Evolutionary conservation across 2,888 invertebrate species (phyloP), one percentile per base, ranked within the genome.

Genomic region (Nipponacmea schrenckii): DNA sequence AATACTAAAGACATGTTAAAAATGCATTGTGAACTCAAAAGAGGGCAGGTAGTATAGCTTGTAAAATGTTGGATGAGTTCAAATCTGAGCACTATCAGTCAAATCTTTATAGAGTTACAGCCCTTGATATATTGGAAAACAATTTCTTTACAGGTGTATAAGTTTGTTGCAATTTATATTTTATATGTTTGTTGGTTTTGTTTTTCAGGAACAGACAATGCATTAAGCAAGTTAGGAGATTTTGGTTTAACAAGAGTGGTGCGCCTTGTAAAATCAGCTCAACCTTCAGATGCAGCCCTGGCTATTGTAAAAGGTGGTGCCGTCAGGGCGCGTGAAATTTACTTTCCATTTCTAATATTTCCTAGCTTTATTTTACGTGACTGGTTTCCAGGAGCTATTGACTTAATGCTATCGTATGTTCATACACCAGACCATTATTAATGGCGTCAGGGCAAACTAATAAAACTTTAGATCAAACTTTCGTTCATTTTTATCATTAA

Each of bases 261-360:
- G 31, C 68, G 74, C 14, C 69, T 50, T 7, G 7, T 84, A 10
- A 74, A 73, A 8, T 75, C 83, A 1, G 86, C 84, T 2, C 75
- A 75, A 2, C 85, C 87, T 0, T 75, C 75, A n/a, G 85, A 84
- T 69, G 81, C 85, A 0, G 87, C 86, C 0, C 73, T 81, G 48
- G 85, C 84, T 0, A 84, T 87, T 8, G 79, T 87, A 17, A 81
- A 78, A 68, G 84, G 83, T 1, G 85, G 83, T 8, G 81, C 84
- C n/a, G 65, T 62, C 8, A 67, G 85, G 39, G 70, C 72, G 3
- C 71, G 83, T 56, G 83, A 86, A 62, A 76, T 87, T 12, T 85
- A 81, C 71, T 85, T 78, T 69, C 87, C 87, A 0, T 79, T 77
- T 67, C 64, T 80, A 62, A 72, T 73, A 39, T 74, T 80, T 2